phyloP scores from a whole-genome alignment of 2,113 vertebrate genomes.

The Passer montanus region DNA sequence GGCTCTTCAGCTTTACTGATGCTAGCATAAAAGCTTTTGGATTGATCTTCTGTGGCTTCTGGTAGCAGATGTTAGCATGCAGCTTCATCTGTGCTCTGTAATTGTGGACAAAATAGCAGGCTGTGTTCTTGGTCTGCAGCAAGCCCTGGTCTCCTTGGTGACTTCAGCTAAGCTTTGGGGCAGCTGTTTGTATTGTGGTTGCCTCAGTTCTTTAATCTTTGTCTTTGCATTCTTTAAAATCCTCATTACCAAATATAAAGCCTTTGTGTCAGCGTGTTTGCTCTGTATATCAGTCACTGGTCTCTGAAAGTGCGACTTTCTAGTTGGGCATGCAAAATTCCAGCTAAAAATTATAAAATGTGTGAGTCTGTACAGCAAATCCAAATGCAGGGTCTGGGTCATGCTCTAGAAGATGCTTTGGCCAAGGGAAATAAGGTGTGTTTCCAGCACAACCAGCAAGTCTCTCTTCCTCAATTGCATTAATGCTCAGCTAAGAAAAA shows the following conservation, averaged over 20 bases:
- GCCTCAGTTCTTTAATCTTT: not conserved
- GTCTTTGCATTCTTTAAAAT: not conserved
- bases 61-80: not conserved
- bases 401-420: not conserved
- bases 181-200: not conserved
- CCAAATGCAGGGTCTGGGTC: not conserved
- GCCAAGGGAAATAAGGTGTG: not conserved
- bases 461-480: not conserved
- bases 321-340: not conserved
- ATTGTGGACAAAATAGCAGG: not conserved
- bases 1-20: not conserved
- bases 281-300: accelerated
- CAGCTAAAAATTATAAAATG: not conserved
- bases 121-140: not conserved
- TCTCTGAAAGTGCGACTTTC: not conserved
- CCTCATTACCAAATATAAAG: not conserved
- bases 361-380: not conserved
- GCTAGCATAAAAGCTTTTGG: not conserved
- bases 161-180: not conserved
- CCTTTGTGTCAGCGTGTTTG: not conserved
- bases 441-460: not conserved
- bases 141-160: not conserved
- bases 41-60: not conserved
- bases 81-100: not conserved
- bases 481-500: not conserved